Evolutionary conservation across 2,797 vertebrate species (phyloP).

Genomic region (Brachyrhaphis roseni): DNA sequence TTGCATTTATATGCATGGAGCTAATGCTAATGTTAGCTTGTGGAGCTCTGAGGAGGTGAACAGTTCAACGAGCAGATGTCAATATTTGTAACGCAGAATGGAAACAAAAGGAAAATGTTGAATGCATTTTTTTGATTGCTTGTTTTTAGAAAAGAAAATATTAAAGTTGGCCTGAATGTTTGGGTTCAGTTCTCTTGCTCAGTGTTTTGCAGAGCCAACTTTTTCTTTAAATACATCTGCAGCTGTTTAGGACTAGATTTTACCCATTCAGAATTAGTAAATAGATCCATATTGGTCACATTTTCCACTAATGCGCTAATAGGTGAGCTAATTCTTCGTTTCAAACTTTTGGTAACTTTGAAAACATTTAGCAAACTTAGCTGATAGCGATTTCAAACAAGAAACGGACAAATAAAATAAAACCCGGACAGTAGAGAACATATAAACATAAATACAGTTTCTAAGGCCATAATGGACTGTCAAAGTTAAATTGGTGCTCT

Average conservation of each 20-base stretch:
- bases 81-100: not conserved
- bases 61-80: not conserved
- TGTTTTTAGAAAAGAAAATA: not conserved
- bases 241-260: not conserved
- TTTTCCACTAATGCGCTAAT: no score
- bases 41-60: not conserved
- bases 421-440: no score
- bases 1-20: slow-evolving; percentile 43
- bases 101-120: not conserved
- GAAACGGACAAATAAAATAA: no score
- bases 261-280: not conserved
- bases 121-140: not conserved
- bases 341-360: no score
- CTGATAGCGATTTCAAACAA: no score
- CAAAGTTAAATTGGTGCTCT: no score
- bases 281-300: not conserved
- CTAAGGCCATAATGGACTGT: no score
- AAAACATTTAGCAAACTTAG: no score
- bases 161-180: not conserved
- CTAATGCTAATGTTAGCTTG: slow-evolving; percentile 28
- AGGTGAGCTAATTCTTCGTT: no score
- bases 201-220: not conserved
- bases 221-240: not conserved
- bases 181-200: not conserved
- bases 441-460: no score